Evolutionary conservation across 2,888 invertebrate genomes (phyloP).

Genomic region (Nemurella pictetii): DNA sequence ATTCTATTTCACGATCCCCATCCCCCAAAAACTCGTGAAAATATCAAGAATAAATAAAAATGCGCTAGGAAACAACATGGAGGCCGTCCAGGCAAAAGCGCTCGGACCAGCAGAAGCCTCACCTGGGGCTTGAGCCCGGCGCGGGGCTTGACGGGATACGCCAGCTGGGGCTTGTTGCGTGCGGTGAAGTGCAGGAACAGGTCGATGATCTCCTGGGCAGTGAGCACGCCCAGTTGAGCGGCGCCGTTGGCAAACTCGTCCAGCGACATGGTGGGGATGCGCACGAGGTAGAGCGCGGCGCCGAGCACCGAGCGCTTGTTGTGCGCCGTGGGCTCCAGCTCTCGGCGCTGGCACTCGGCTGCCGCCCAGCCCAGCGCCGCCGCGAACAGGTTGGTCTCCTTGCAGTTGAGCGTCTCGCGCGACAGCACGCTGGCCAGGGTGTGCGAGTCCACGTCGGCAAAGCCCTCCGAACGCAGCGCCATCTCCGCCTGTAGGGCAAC

Average conservation of each 20-base stretch:
- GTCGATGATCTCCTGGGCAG: conserved; percentile 91
- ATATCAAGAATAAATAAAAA: too few species aligned
- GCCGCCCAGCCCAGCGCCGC: conserved; percentile 92
- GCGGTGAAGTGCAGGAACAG: conserved; percentile 95
- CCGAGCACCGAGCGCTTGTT: conserved; percentile 77
- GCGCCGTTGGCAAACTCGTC: conserved; percentile 95
- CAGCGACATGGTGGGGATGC: conserved; percentile 92
- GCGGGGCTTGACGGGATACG: conserved; percentile 80
- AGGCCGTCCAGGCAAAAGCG: too few species aligned
- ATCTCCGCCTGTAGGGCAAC: conserved; percentile 77
- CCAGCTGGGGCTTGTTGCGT: conserved; percentile 78
- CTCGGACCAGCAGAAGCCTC: too few species aligned
- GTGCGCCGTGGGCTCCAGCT: conserved; percentile 76
- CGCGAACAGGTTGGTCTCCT: conserved; percentile 88
- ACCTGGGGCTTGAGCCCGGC: conserved; percentile 88
- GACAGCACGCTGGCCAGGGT: conserved; percentile 89
- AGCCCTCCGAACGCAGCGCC: conserved; percentile 93
- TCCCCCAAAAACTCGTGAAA: too few species aligned
- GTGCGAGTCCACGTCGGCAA: conserved; percentile 92
- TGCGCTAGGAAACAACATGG: too few species aligned
- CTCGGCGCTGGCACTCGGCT: conserved; percentile 84
- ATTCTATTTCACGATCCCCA: too few species aligned
- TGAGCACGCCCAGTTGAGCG: conserved; percentile 89
- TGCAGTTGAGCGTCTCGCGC: conserved; percentile 92
- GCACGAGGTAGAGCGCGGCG: conserved; percentile 80